Evolutionary conservation across 2,888 invertebrate genomes (phyloP), one percentile per base, ranked within the genome.

Genomic region (Volucella bombylans): DNA sequence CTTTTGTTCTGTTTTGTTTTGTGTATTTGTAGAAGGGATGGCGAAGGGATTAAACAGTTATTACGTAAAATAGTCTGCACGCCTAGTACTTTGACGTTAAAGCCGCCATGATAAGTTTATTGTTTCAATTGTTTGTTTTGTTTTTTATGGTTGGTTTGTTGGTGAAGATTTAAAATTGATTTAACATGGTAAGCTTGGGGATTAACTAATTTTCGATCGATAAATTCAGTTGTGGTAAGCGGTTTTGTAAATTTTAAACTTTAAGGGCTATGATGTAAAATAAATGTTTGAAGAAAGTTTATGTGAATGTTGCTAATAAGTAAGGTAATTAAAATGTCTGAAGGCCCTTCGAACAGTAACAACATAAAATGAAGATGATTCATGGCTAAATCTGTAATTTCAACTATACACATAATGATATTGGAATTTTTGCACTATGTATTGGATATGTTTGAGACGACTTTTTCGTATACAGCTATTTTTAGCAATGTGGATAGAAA

Each of bases 1-100:
- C 38, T 85, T 85, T 81, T 81, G 73, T 85, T 85, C 76, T 81
- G 73, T 68, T 54, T 65, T 64, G 64, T 54, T 39, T 57, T 52
- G 64, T 50, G n/a, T 11, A 23, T n/a, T 9, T 9, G 43, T 50
- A 15, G 52, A 11, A 8, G 43, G 31, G 57, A 38, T 45, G 50
- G 14, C 8, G 18, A 2, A 4, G 47, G 47, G 45, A 52, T 72
- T 57, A 15, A 62, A n/a, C 4, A 68, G 45, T 39, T 23, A 45
- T 49, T 49, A 61, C 54, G 50, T 39, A 15, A 54, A 78, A 49
- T 59, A 61, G 71, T 67, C 65, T 67, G 49, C 18, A 69, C 31
- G 73, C 52, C 49, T 69, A 59, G 69, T 61, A 61, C 71, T 80
- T 80, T 78, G 71, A 76, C 61, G 59, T 79, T 71, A 71, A 65